A percentile compares a stretch with the other conserved stretches of the same genome.
Evolutionary conservation across 2,797 vertebrate species (phyloP).

Genomic region (Vultur gryphus): DNA sequence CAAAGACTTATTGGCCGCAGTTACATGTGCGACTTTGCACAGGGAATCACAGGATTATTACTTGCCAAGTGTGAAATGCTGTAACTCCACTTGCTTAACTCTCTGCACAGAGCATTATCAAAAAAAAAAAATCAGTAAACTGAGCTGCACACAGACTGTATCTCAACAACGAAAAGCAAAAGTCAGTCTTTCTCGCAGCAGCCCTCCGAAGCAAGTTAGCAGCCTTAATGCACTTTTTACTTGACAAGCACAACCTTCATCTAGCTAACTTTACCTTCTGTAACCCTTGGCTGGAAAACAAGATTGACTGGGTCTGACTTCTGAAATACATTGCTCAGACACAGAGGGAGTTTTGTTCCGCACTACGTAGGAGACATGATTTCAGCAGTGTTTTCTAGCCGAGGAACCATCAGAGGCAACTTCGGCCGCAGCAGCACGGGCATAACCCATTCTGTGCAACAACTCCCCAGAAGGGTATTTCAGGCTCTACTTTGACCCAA

Average conservation of each 20-base stretch:
- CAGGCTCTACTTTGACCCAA: neutral
- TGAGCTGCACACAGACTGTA: neutral
- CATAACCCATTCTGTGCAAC: neutral
- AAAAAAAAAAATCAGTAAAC: neutral
- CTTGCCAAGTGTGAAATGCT: neutral
- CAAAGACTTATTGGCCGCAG: neutral
- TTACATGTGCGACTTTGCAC: neutral
- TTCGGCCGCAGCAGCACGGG: neutral
- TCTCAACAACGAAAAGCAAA: neutral
- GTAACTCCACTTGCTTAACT: neutral
- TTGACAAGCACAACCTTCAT: neutral
- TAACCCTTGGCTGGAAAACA: neutral
- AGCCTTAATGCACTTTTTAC: neutral
- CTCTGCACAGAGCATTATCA: neutral
- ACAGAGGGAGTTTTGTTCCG: conserved; percentile 18
- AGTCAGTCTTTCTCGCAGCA: neutral
- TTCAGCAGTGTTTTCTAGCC: neutral
- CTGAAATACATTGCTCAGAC: neutral
- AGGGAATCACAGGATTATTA: neutral
- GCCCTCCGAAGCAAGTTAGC: neutral
- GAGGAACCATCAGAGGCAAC: neutral
- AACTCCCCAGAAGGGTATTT: neutral
- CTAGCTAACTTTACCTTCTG: neutral
- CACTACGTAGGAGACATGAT: neutral
- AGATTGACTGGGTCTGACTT: neutral